These are phyloP conservation scores for Drosophila barbarae DNA, from an alignment of 2,888 invertebrate species.

Conservation along the genomic window DNA sequence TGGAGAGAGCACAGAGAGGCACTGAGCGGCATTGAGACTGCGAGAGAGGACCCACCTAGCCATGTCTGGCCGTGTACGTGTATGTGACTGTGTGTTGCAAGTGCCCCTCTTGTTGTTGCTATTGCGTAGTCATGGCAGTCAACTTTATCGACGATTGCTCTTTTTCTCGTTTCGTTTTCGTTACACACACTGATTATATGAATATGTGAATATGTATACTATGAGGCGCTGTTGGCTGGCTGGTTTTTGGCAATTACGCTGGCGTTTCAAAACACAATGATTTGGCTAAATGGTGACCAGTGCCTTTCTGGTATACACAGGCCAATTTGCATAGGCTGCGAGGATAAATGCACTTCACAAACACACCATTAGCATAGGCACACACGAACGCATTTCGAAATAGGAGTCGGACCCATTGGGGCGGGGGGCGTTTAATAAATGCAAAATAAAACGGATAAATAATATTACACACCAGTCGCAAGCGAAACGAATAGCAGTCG, in stretches of 20 bases:
- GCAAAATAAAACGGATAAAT: conserved; percentile 45
- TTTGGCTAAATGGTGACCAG: conserved; percentile 17
- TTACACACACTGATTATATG: conserved; percentile 68
- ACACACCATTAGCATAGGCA: conserved; percentile 2
- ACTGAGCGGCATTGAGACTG: conserved; percentile 33
- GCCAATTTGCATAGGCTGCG: conserved; percentile 12
- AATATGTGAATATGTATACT: conserved; percentile 66
- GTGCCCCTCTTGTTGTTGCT: conserved; percentile 65
- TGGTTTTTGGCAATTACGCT: conserved; percentile 47
- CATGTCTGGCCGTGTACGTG: conserved; percentile 8
- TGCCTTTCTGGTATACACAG: conserved; percentile 22
- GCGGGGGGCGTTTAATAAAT: conserved; percentile 22
- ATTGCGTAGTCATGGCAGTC: conserved; percentile 72
- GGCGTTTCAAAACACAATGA: conserved; percentile 42
- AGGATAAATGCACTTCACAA: conserved; percentile 32
- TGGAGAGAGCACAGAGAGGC: conserved; percentile 31
- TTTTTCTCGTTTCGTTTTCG: conserved; percentile 45
- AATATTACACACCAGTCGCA: conserved; percentile 59
- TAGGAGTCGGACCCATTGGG: conserved; percentile 4
- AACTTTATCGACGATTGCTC: conserved; percentile 63
- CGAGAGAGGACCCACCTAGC: conserved; percentile 46
- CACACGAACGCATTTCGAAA: conserved; percentile 21
- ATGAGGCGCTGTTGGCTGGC: conserved; percentile 48
- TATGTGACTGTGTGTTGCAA: conserved; percentile 7
- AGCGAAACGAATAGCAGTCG: conserved; percentile 54